Evolutionary conservation across 53 echinoderm and acorn worm species (phyloP), one percentile per base, ranked within the genome.

Genomic region (Hippasteria phrygiana): DNA sequence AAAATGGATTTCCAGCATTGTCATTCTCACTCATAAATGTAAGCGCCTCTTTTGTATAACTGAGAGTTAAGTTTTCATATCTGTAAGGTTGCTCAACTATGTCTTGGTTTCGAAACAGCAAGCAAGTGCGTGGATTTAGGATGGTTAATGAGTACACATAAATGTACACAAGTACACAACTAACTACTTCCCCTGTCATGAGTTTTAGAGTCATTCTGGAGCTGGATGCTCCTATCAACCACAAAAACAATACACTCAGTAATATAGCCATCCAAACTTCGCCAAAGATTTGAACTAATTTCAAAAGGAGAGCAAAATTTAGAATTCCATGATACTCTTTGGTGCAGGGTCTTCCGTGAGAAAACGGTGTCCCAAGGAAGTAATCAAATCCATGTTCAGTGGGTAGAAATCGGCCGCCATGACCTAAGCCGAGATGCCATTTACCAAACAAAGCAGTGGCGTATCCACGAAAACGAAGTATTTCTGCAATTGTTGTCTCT

Each of bases 1-100:
- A 92, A 88, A 88, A 92, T 51, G 88, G 92, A 16, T 51, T 74
- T n/a, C 66, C 75, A 1, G 43, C 75, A 14, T 88, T 18, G 0
- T 62, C 62, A 27, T 55, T 88, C 31, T 62, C 34, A 1, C 66
- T 36, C 55, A 78, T 78, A 7, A 78, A 47, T 4, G 5, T n/a
- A 22, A 83, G 34, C 7, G 84, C 46, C 35, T 66, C 84, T 7
- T 41, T 27, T 38, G 84, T 83, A 38, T 83, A 83, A 45, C 24
- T 65, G 32, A 83, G 29, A 27, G 84, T 83, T 32, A 83, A 16
- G 29, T 83, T 83, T 46, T 83, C 84, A 45, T 83, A 83, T 18
- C 17, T 33, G 45, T 83, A 83, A 17, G 66, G 84, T n/a, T 83
- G 84, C 32, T 65, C 66, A 33, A 83, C 11, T 20, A 83, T 83